These are phyloP conservation scores for Ammospiza caudacuta DNA, from an alignment of 2,113 vertebrate genomes.

Conservation along the genomic window DNA sequence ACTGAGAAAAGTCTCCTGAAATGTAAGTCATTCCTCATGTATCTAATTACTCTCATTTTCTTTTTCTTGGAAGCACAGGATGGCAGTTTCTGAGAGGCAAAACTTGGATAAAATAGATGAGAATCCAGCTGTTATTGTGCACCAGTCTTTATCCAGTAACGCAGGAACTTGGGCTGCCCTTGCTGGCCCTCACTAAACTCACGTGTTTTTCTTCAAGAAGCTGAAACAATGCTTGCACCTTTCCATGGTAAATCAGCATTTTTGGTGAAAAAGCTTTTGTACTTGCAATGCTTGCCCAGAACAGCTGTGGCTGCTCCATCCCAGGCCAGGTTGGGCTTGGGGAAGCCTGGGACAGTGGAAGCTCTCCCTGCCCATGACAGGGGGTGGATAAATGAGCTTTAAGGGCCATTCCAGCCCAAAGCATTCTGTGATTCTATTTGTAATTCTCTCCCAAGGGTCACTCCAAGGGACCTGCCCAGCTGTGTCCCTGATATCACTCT, in stretches of 20 bases:
- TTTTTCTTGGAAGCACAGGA: neutral
- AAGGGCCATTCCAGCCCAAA: neutral
- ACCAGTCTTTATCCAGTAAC: rapidly evolving
- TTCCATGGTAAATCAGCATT: neutral
- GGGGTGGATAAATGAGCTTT: neutral
- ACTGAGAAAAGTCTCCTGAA: neutral
- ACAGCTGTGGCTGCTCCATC: neutral
- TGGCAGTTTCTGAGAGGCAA: neutral
- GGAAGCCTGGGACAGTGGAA: neutral
- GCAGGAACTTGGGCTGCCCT: neutral
- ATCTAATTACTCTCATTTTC: neutral
- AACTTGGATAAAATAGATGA: neutral
- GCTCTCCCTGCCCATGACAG: neutral
- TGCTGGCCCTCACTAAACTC: neutral
- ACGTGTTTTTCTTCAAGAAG: neutral
- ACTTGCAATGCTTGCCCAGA: neutral
- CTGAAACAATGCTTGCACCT: neutral
- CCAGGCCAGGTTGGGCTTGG: neutral
- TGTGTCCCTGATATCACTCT: neutral
- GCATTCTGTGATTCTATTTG: neutral
- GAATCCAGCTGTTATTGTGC: neutral
- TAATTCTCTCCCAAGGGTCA: neutral
- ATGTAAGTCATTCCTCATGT: neutral
- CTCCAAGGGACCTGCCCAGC: neutral
- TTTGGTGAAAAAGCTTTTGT: neutral